Percentiles rank a stretch among this genome's conserved stretches.
Conservation (phyloP, 2,888 invertebrate species). For the Chloroclystis v-ata region DNA sequence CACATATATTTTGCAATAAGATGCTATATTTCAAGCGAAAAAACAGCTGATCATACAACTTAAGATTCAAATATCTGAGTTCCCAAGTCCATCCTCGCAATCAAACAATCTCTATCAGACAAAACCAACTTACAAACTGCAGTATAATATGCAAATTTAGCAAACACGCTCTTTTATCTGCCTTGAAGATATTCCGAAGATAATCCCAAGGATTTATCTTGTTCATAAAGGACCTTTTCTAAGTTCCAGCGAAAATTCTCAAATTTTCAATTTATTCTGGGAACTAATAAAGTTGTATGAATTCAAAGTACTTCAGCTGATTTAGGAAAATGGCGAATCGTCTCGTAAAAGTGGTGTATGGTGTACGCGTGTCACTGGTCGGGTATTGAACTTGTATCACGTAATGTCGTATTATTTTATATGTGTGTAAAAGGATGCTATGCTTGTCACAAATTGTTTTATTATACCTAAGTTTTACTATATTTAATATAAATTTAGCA, state of each 20-base stretch:
- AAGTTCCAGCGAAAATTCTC: conserved; percentile 16
- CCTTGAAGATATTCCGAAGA: conserved; percentile 22
- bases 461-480: too few relatives aligned
- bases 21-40: not conserved
- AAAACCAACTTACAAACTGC: conserved; percentile 8
- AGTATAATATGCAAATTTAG: conserved; percentile 22
- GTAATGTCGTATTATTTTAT: not conserved
- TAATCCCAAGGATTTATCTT: conserved; percentile 22
- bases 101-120: conserved; percentile 7
- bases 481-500: too few relatives aligned
- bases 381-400: not conserved
- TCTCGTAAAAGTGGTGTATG: conserved; percentile 4
- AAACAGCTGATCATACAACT: not conserved
- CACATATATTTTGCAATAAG: too few relatives aligned
- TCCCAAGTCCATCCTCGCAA: conserved; percentile 1
- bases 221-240: conserved; percentile 15
- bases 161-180: conserved; percentile 15
- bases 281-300: conserved; percentile 13
- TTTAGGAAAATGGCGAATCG: conserved; percentile 5
- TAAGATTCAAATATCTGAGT: conserved; percentile 3
- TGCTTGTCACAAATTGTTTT: not conserved
- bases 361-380: not conserved
- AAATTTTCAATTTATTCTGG: conserved; percentile 19
- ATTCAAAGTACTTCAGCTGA: conserved; percentile 6
- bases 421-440: not conserved